Percentiles rank a stretch among this genome's conserved stretches.
Evolutionary conservation across 2,113 vertebrate species (phyloP).

Genomic region (Catharus bicknelli): DNA sequence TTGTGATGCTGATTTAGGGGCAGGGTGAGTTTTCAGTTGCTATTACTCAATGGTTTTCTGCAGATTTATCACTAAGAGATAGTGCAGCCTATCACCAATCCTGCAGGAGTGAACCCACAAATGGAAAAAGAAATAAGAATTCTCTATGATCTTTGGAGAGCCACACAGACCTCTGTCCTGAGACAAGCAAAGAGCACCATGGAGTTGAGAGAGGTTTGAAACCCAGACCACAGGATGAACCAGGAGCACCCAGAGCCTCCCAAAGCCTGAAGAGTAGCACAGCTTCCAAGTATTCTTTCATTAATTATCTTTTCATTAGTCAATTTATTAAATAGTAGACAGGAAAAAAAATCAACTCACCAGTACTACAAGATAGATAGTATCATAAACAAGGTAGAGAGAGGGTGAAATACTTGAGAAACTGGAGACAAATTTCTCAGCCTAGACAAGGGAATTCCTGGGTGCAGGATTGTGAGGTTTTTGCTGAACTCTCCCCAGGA

Average conservation of each 20-base stretch:
- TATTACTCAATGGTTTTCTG: background rate
- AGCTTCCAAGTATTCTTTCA: background rate
- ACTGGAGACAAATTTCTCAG: background rate
- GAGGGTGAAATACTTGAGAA: background rate
- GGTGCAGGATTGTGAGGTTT: accelerated
- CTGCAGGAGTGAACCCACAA: background rate
- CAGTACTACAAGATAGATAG: background rate
- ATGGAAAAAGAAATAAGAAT: background rate
- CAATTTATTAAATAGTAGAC: background rate
- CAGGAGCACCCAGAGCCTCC: background rate
- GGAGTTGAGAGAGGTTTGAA: background rate
- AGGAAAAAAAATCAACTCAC: background rate
- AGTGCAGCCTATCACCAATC: background rate
- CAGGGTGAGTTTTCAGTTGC: background rate
- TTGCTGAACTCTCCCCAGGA: background rate
- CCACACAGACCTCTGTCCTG: background rate
- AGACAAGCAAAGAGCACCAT: background rate
- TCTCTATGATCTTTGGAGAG: background rate
- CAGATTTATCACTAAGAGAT: background rate
- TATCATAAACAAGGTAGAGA: background rate
- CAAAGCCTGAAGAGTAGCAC: background rate
- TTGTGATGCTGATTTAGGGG: background rate
- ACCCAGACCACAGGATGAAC: background rate
- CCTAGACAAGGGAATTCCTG: background rate
- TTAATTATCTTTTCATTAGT: background rate